A percentile compares a stretch with the other conserved stretches of the same genome.
Conservation (phyloP, 2,113 vertebrate species). For the Centropus unirufus region DNA sequence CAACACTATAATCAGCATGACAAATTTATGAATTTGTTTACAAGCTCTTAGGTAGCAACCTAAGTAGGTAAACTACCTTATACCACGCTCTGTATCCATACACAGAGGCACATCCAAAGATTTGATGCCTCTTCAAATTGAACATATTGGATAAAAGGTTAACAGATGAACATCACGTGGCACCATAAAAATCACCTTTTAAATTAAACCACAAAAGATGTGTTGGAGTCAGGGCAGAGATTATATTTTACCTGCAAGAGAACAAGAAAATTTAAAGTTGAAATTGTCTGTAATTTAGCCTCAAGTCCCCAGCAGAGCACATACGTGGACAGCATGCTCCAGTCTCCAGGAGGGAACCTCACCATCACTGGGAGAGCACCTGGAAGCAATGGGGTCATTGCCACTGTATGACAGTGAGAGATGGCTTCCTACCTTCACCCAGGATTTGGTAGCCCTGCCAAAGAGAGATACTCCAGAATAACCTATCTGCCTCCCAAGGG, state of each 20-base stretch:
- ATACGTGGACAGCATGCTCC: accelerated
- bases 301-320: background rate
- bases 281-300: background rate
- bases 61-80: constrained; percentile 79
- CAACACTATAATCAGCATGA: constrained; percentile 97
- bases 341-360: background rate
- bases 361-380: accelerated
- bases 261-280: constrained; percentile 37
- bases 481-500: background rate
- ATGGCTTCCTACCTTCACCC: background rate
- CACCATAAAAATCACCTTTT: constrained; percentile 61
- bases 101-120: background rate
- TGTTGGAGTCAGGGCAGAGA: background rate
- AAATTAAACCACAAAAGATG: constrained; percentile 61
- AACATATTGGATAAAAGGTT: constrained; percentile 64
- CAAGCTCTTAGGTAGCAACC: constrained; percentile 88
- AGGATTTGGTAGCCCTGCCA: background rate
- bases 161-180: constrained; percentile 53
- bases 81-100: background rate
- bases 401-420: accelerated
- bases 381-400: background rate
- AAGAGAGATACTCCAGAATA: background rate
- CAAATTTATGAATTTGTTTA: constrained; percentile 95
- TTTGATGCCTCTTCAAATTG: constrained; percentile 46
- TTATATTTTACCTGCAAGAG: constrained; percentile 41